Percentiles rank a stretch among this genome's conserved stretches.
phyloP scores from a whole-genome alignment of 2,888 invertebrate species.

The Plebejus anna region DNA sequence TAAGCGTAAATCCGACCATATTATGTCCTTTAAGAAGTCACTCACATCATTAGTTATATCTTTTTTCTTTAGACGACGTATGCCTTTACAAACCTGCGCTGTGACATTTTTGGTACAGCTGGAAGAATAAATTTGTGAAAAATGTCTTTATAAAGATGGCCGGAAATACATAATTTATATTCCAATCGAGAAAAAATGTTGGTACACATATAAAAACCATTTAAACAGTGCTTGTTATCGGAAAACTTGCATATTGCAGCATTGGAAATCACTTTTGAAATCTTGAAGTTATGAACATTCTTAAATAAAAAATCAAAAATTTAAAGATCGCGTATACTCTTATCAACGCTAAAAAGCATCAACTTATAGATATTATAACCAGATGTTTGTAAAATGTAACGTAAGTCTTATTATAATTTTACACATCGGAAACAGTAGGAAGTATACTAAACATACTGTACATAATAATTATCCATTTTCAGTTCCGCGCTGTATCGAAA shows the following conservation, averaged over 20 bases:
- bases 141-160: not conserved
- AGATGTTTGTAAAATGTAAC: no score
- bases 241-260: no score
- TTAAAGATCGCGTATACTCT: no score
- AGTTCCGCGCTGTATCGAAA: constrained; percentile 76
- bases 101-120: constrained; percentile 62
- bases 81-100: constrained; percentile 76
- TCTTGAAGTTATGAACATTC: no score
- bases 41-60: constrained; percentile 78
- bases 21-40: constrained; percentile 73
- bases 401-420: no score
- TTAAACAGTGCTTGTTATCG: no score
- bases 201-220: no score
- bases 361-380: no score
- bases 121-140: constrained; percentile 41
- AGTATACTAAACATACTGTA: constrained; percentile 43
- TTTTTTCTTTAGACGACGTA: constrained; percentile 66
- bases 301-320: no score
- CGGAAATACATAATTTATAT: not conserved
- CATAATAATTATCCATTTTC: constrained; percentile 73
- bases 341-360: no score
- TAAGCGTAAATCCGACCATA: constrained; percentile 41
- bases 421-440: not conserved
- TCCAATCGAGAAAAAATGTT: not conserved
- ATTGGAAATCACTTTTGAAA: no score